These are phyloP conservation scores for Mirza zaza DNA, from an alignment of 2,113 vertebrate species.

Conservation along the genomic window DNA sequence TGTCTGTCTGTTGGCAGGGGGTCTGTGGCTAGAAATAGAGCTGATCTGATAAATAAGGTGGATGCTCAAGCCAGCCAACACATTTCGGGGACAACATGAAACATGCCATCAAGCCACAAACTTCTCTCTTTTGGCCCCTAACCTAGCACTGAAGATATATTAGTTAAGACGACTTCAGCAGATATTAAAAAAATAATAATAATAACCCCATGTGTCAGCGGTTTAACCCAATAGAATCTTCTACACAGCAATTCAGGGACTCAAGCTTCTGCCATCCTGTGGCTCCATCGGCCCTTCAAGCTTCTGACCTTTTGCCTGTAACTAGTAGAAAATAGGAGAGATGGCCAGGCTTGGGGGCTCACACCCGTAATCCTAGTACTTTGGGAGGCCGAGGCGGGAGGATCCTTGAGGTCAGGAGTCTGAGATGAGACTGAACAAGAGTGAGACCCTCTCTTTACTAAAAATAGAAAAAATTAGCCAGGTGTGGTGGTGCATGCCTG, in stretches of 20 bases:
- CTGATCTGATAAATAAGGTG: neutral
- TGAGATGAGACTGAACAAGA: too few relatives aligned
- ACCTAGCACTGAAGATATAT: neutral
- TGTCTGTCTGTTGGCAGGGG: neutral
- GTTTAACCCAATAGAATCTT: neutral
- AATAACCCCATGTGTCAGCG: neutral
- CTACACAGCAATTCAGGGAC: neutral
- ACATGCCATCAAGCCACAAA: neutral
- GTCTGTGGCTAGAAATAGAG: conserved; percentile 13
- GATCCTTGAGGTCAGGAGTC: too few relatives aligned
- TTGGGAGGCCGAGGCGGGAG: too few relatives aligned
- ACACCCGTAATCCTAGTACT: too few relatives aligned
- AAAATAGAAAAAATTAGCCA: too few relatives aligned
- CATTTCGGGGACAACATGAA: neutral
- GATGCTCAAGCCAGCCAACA: neutral
- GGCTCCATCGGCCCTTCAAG: neutral
- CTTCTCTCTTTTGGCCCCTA: neutral
- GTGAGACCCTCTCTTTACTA: too few relatives aligned
- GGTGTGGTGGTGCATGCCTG: too few relatives aligned
- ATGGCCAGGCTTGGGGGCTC: too few relatives aligned
- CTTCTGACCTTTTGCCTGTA: neutral
- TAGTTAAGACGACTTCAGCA: neutral
- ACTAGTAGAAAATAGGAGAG: neutral
- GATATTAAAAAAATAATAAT: neutral
- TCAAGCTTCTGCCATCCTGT: neutral